Base-by-base conservation (phyloP, 2,888 invertebrate species). In the Ophion ventricosus region DNA sequence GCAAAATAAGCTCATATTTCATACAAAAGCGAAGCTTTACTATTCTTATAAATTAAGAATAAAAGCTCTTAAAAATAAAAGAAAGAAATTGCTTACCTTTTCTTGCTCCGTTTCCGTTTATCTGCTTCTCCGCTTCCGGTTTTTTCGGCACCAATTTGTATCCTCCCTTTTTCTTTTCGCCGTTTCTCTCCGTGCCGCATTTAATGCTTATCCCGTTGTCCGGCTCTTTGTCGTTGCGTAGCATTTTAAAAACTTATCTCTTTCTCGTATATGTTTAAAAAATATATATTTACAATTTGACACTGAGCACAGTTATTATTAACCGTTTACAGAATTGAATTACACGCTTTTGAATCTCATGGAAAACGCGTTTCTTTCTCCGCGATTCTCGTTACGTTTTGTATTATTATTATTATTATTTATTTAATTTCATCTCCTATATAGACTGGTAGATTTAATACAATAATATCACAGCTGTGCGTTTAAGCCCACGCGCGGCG, bases 161-260 rank as follows among this genome's bases (percentile, higher is more conserved):
- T 69, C 90, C 91, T 43, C 90, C 90, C 79, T 89, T 91, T 54
- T 85, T 90, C 57, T 84, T 85, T 7, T 87, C 88, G 29, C 88
- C 90, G 66, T 85, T 84, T 56, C 89, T 82, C 40, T 86, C 85
- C 61, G 90, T 72, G 20, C 91, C 91, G 84, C 93, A 92, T 85
- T 92, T 92, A 79, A 93, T 93, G 90, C 90, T 92, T 86, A 93
- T 92, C 66, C 93, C 93, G 89, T 92, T 92, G 89, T 92, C 93
- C 84, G 91, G 91, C 83, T 92, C 91, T 83, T 91, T 92, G 86
- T 90, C 91, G 80, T 88, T 89, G 83, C 87, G 89, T 89, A 91
- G 90, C 87, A 88, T 90, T 49, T 83, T 80, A 10, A n/a, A n/a
- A 29, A 29, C 7, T 25, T 10, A 14, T 26, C 40, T 59, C 59